Evolutionary conservation across 2,113 vertebrate species (phyloP).

Genomic region (Trachemys scripta): DNA sequence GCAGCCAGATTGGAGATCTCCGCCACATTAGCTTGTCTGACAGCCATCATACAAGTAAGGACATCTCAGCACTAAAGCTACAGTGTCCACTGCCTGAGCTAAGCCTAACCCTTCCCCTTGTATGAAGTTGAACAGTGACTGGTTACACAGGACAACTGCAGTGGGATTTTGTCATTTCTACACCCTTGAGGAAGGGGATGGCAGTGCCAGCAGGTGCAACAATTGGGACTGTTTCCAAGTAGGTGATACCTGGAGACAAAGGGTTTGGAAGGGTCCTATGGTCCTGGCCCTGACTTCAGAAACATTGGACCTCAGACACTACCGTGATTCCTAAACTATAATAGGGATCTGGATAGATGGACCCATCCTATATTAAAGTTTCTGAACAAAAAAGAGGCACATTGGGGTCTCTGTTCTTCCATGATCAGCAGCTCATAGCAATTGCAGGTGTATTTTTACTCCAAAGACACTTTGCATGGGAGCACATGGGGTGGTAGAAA

Average conservation of each 20-base stretch:
- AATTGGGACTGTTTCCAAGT: neutral
- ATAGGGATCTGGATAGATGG: neutral
- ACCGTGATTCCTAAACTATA: neutral
- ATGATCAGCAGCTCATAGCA: neutral
- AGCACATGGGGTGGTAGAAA: neutral
- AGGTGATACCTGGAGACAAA: neutral
- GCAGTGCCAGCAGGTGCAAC: fast-evolving
- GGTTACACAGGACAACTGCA: neutral
- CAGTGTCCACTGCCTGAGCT: neutral
- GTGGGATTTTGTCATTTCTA: neutral
- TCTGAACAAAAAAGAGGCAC: neutral
- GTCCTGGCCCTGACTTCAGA: fast-evolving
- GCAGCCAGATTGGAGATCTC: conserved; percentile 87
- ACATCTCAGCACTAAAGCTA: fast-evolving
- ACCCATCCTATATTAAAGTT: neutral
- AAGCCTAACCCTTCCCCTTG: neutral
- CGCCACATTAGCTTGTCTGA: conserved; percentile 91
- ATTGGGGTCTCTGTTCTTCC: neutral
- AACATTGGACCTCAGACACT: neutral
- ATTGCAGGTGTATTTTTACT: neutral
- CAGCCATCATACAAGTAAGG: conserved; percentile 92
- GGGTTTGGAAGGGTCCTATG: neutral
- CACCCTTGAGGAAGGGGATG: neutral
- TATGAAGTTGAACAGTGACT: neutral
- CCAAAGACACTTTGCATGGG: neutral